Percentiles rank a stretch among this genome's conserved stretches.
phyloP scores from a whole-genome alignment of 1,140 invertebrate genomes.

The Listronotus bonariensis region DNA sequence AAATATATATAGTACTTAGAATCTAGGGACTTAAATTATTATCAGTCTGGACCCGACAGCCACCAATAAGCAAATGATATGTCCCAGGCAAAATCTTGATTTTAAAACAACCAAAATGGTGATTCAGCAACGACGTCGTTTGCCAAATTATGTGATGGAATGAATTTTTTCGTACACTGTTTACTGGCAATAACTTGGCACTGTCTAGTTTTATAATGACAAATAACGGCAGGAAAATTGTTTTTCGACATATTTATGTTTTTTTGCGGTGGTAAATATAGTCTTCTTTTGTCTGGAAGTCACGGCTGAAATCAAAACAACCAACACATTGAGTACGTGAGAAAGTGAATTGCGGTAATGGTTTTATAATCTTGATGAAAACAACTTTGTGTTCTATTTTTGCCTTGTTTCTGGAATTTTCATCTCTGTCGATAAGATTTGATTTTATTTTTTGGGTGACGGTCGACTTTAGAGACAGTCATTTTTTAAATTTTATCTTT shows the following conservation, averaged over 20 bases:
- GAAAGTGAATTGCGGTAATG: constrained; percentile 12
- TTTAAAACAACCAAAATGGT: constrained; percentile 26
- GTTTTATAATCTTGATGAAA: constrained; percentile 22
- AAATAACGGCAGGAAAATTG: constrained; percentile 28
- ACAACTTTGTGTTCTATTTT: background rate
- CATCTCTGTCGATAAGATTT: too few relatives aligned
- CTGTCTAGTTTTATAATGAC: constrained; percentile 24
- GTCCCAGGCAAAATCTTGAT: constrained; percentile 16
- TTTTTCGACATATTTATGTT: constrained; percentile 29
- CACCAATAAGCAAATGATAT: constrained; percentile 17
- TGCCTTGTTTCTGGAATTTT: background rate
- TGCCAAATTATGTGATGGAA: constrained; percentile 38
- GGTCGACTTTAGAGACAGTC: too few relatives aligned
- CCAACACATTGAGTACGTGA: background rate
- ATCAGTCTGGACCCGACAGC: constrained; percentile 23
- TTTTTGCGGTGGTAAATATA: constrained; percentile 19
- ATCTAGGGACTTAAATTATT: constrained; percentile 19
- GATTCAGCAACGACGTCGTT: constrained; percentile 10
- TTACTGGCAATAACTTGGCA: constrained; percentile 31
- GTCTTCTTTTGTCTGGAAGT: constrained; percentile 3
- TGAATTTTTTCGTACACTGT: constrained; percentile 32
- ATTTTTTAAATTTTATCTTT: too few relatives aligned
- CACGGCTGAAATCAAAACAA: too few relatives aligned
- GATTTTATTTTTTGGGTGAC: too few relatives aligned
- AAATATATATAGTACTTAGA: constrained; percentile 15